Conservation (phyloP, 2,888 invertebrate species). For the Hypena proboscidalis region DNA sequence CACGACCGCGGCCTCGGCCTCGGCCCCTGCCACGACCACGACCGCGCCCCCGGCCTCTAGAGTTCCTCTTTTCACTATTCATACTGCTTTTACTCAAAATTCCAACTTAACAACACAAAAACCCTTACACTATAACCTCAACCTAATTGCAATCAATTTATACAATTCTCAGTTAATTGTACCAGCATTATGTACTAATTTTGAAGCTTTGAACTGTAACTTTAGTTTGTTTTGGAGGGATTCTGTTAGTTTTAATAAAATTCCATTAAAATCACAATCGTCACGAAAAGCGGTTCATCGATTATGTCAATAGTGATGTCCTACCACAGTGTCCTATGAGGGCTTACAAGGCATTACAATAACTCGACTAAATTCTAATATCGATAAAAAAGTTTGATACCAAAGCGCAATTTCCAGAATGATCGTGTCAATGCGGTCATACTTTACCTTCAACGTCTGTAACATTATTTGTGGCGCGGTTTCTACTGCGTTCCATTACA, state of each 20-base stretch:
- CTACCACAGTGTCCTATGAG: background rate
- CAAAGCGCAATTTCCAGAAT: too few relatives aligned
- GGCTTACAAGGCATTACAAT: background rate
- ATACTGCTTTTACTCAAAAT: constrained; percentile 44
- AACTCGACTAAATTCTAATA: constrained; percentile 16
- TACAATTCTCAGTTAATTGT: background rate
- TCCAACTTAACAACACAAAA: constrained; percentile 13
- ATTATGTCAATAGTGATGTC: constrained; percentile 30
- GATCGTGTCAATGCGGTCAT: too few relatives aligned
- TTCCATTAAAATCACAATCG: constrained; percentile 22
- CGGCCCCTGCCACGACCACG: constrained; percentile 91
- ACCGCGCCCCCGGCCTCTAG: constrained; percentile 91
- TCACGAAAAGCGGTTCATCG: constrained; percentile 36
- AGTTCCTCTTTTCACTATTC: constrained; percentile 86
- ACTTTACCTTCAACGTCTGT: too few relatives aligned
- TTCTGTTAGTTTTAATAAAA: constrained; percentile 10
- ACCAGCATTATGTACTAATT: background rate
- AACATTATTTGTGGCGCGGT: too few relatives aligned
- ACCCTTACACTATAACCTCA: constrained; percentile 33
- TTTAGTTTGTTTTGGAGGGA: constrained; percentile 19
- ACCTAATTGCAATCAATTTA: constrained; percentile 2
- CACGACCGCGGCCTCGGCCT: constrained; percentile 89
- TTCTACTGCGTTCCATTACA: too few relatives aligned
- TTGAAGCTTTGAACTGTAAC: background rate
- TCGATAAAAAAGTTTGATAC: too few relatives aligned